These are phyloP conservation scores for Micromys minutus DNA, from an alignment of 2,113 vertebrate genomes.

Conservation along the genomic window DNA sequence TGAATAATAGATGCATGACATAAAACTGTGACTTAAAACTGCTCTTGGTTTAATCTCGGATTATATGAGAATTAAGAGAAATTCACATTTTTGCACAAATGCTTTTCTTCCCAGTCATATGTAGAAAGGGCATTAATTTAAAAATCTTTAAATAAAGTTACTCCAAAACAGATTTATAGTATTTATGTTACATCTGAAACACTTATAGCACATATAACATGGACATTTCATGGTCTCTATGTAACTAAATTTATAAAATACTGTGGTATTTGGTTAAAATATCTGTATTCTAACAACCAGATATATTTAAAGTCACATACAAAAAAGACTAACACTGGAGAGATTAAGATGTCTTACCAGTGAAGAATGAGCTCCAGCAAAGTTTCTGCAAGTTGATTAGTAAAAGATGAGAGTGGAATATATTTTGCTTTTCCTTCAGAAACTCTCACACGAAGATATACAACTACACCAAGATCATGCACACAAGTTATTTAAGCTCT, in stretches of 20 bases:
- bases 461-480: background rate
- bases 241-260: constrained; percentile 17
- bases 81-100: background rate
- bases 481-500: background rate
- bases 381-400: constrained; percentile 17
- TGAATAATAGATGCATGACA: constrained; percentile 14
- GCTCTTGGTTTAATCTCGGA: too few relatives aligned
- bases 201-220: background rate
- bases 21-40: too few relatives aligned
- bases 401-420: background rate
- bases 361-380: background rate
- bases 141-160: background rate
- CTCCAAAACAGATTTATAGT: background rate
- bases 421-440: constrained; percentile 12
- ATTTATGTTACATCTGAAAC: background rate
- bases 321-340: background rate
- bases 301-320: background rate
- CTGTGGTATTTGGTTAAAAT: background rate
- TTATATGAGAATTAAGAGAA: background rate
- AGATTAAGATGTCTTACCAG: background rate
- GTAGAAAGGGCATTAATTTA: constrained; percentile 48
- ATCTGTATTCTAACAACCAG: background rate
- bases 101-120: background rate
- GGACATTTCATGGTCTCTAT: background rate
- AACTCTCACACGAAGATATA: background rate